Evolutionary conservation across 2,113 vertebrate genomes (phyloP).

Genomic region (Isichthys henryi): DNA sequence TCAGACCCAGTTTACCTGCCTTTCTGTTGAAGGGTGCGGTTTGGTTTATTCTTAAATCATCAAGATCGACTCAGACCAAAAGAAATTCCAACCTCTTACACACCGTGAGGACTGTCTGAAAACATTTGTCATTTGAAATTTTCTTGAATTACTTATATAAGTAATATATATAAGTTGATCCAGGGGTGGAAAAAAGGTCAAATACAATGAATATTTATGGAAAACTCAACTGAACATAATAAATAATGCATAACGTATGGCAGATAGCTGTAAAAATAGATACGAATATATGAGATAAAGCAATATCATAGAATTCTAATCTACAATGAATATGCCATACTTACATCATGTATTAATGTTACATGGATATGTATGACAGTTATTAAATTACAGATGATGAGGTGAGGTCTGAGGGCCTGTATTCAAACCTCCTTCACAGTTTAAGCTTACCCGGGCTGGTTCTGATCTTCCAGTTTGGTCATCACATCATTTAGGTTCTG

Average conservation of each 20-base stretch:
- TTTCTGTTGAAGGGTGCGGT: constrained; percentile 53
- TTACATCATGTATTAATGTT: not conserved
- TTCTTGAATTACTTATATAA: not conserved
- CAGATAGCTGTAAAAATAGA: not conserved
- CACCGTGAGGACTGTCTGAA: not conserved
- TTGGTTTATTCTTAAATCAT: constrained; percentile 31
- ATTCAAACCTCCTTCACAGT: not conserved
- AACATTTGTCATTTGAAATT: not conserved
- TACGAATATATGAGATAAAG: not conserved
- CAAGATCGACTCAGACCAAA: not conserved
- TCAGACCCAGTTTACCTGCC: constrained; percentile 45
- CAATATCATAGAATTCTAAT: not conserved
- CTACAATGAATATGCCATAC: not conserved
- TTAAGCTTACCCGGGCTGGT: constrained; percentile 54
- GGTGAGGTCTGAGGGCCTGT: not conserved
- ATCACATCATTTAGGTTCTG: constrained; percentile 80
- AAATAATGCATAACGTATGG: not conserved
- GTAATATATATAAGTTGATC: not conserved
- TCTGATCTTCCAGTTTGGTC: constrained; percentile 73
- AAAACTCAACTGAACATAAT: not conserved
- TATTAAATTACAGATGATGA: not conserved
- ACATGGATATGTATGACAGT: not conserved
- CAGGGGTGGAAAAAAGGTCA: not conserved
- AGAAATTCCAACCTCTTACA: not conserved
- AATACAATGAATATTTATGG: not conserved